Base-by-base conservation (phyloP, 2,888 invertebrate genomes). In the Tetragnatha montana region DNA sequence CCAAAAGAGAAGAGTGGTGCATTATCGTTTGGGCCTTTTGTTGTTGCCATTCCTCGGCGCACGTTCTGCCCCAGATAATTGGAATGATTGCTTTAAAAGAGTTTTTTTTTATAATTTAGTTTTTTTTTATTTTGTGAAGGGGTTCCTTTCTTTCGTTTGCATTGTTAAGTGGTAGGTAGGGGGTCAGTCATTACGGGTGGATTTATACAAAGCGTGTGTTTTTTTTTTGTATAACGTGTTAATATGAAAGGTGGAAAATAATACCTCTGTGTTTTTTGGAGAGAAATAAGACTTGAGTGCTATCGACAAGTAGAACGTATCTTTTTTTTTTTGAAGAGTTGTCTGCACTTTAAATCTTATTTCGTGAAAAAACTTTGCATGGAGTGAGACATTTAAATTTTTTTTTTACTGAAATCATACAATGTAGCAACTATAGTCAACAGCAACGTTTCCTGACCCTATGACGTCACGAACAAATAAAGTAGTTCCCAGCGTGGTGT, bases 51-150 rank as follows among this genome's bases (percentile, higher is more conserved):
- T 69, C 81, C 21, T 71, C n/a, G 35, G 8, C 21, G 80, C 86
- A 86, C 86, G 80, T 80, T 86, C 80, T 71, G 80, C 68, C 86
- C 86, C 68, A 86, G 50, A 80, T 86, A 86, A 86, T 86, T 86
- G 68, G 47, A 19, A 50, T 35, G 60, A 22, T 60, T 74, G 68
- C 80, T 69, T 74, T 74, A 14, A 22, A 86, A 80, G 80, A 71
- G 47, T 79, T 70, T 19, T 60, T 8, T n/a, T n/a, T n/a, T n/a
- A n/a, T 60, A 50, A 71, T 22, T 60, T n/a, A 35, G 21, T 12
- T 60, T 10, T 60, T 22, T 8, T 47, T 68, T 35, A 8, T 75
- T n/a, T 6, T 47, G 12, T 7, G 4, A 60, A 10, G 14, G 60
- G 60, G 35, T 35, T 35, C 35, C 35, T 35, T 35, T 35, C 35